Conservation (phyloP, 2,113 vertebrate genomes). For the Sterna hirundo region DNA sequence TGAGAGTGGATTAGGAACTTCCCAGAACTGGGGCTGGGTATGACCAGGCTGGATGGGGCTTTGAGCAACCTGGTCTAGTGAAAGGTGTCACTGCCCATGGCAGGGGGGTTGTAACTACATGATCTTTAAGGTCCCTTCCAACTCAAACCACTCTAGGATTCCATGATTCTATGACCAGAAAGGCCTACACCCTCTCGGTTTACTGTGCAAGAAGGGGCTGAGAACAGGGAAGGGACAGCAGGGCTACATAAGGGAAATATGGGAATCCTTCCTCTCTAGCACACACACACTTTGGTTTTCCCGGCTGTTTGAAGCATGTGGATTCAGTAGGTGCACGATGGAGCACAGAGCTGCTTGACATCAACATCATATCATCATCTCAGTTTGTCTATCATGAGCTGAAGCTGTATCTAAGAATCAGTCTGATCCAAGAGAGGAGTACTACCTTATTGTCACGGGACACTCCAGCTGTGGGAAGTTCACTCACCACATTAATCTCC, state of each 20-base stretch:
- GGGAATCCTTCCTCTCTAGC: background rate
- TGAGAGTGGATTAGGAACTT: fast-evolving
- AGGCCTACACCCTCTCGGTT: background rate
- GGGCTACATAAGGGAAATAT: background rate
- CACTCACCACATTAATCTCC: background rate
- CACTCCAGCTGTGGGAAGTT: background rate
- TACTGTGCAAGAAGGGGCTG: background rate
- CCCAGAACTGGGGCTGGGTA: background rate
- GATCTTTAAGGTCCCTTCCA: no score
- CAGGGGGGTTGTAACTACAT: no score
- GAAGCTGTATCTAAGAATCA: background rate
- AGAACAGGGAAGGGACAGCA: background rate
- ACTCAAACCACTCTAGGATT: no score
- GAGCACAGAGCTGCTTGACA: background rate
- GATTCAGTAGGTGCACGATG: background rate
- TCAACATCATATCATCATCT: background rate
- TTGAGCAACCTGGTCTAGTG: no score
- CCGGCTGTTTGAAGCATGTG: background rate
- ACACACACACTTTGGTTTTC: background rate
- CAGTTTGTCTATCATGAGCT: background rate
- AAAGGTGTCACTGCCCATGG: no score
- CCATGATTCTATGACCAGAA: background rate
- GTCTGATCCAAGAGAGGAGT: background rate
- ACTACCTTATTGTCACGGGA: background rate
- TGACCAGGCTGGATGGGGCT: no score